These are phyloP conservation scores for Ivindomyrus marchei DNA, from an alignment of 2,113 vertebrate species.

Conservation along the genomic window DNA sequence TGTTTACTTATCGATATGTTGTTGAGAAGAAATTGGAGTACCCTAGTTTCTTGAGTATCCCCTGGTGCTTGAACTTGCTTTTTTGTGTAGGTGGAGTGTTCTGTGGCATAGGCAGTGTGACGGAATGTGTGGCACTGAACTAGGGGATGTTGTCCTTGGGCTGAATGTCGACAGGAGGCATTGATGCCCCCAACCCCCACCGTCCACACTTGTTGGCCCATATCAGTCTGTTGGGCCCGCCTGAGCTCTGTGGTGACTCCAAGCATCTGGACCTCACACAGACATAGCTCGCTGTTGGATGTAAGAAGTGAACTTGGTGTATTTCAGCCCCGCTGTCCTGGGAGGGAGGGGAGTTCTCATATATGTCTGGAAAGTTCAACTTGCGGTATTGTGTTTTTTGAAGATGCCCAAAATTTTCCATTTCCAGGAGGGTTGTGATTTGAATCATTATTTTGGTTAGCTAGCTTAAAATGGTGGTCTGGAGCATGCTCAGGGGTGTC, in stretches of 20 bases:
- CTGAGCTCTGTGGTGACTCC: slow-evolving; percentile 9
- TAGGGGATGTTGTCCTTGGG: not conserved
- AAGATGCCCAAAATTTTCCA: not conserved
- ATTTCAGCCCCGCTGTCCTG: not conserved
- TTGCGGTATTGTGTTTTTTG: not conserved
- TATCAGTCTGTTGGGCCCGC: not conserved
- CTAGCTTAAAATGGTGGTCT: not conserved
- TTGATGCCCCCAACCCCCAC: not conserved
- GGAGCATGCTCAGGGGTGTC: not conserved
- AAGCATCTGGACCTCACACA: slow-evolving; percentile 30
- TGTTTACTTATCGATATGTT: not conserved
- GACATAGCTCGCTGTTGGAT: not conserved
- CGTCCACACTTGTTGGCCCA: not conserved
- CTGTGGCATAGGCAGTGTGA: not conserved
- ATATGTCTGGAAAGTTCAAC: not conserved
- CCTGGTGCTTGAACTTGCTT: not conserved
- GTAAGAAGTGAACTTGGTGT: not conserved
- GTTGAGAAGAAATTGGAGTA: not conserved
- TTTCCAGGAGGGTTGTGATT: not conserved
- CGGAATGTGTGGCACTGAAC: not conserved
- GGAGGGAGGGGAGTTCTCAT: not conserved
- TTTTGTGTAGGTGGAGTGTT: not conserved
- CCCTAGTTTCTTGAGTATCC: not conserved
- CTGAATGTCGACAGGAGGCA: no score
- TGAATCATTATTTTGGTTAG: not conserved